Evolutionary conservation across 2,113 vertebrate genomes (phyloP).

Genomic region (Catharus minimus): DNA sequence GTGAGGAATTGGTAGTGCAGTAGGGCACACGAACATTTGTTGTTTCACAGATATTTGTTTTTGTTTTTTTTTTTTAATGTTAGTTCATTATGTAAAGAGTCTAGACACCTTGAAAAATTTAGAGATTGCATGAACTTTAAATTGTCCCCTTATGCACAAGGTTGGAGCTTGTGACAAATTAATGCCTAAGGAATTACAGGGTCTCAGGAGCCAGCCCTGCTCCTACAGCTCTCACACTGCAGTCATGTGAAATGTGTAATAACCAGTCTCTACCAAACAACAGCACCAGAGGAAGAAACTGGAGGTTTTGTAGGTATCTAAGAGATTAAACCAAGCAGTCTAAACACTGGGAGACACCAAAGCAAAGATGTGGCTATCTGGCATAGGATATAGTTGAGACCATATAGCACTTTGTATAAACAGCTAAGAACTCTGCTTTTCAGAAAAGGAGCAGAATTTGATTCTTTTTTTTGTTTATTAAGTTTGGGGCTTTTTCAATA

Average conservation of each 20-base stretch:
- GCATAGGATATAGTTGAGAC: not conserved
- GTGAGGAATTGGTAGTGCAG: not conserved
- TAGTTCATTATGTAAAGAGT: not conserved
- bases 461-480: not conserved
- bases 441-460: not conserved
- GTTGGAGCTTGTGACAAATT: not conserved
- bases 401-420: not conserved
- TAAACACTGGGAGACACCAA: not conserved
- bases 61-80: not conserved
- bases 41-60: not conserved
- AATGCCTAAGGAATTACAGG: not conserved
- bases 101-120: not conserved
- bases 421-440: not conserved
- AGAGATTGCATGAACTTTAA: not conserved
- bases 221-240: not conserved
- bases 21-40: not conserved
- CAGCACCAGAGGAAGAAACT: not conserved
- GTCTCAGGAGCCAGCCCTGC: not conserved
- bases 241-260: not conserved
- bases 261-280: not conserved
- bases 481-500: not conserved
- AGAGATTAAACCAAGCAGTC: not conserved
- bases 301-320: not conserved
- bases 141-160: not conserved
- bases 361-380: not conserved